phyloP scores from a whole-genome alignment of 1,140 invertebrate genomes.

The Drosophila aff. region DNA sequence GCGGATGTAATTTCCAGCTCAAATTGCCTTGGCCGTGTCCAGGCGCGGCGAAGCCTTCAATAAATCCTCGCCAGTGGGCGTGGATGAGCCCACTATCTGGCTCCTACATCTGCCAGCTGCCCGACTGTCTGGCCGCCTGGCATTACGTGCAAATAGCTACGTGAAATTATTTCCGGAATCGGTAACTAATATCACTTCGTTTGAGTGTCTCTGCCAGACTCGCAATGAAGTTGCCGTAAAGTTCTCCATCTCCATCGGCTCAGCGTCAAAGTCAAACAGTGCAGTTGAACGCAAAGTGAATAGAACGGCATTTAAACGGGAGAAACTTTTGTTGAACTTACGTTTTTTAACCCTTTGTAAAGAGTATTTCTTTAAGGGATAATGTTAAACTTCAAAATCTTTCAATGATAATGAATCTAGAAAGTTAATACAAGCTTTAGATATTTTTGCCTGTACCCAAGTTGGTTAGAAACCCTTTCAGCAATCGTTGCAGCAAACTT shows the following conservation, averaged over 20 bases:
- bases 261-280: conserved; percentile 48
- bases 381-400: neutral
- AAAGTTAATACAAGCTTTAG: neutral
- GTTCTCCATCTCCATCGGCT: conserved; percentile 24
- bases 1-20: conserved; percentile 70
- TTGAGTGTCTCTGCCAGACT: conserved; percentile 55
- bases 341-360: too few species aligned
- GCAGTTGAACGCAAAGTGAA: conserved; percentile 11
- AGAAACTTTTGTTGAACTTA: conserved; percentile 20
- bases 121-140: conserved; percentile 23
- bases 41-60: conserved; percentile 32
- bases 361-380: neutral
- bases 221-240: conserved; percentile 71
- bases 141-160: conserved; percentile 77
- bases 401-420: neutral
- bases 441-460: neutral
- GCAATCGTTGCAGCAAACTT: neutral
- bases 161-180: conserved; percentile 80
- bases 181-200: conserved; percentile 73
- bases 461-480: neutral
- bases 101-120: conserved; percentile 15
- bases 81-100: conserved; percentile 28
- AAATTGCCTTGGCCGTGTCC: conserved; percentile 64
- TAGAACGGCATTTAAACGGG: neutral
- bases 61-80: conserved; percentile 61